phyloP scores from a whole-genome alignment of 2,888 invertebrate genomes.

The Acrobasis repandana region DNA sequence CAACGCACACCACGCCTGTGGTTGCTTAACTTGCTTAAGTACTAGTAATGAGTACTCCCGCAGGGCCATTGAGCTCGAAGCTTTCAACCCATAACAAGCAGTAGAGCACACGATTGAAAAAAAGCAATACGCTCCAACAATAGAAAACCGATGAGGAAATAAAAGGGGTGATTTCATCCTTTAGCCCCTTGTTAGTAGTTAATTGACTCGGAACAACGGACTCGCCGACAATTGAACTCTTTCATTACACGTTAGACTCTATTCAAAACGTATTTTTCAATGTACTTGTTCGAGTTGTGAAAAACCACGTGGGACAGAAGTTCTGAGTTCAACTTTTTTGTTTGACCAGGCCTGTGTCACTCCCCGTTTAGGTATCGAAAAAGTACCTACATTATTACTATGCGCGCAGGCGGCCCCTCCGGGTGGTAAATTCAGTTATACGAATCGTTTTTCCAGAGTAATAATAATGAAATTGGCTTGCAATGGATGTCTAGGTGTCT shows the following conservation, averaged over 20 bases:
- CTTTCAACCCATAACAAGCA: neutral
- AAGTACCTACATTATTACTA: too few species aligned
- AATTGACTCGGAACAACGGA: conserved; percentile 43
- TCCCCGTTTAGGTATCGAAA: too few species aligned
- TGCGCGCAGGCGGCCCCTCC: too few species aligned
- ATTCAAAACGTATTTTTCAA: conserved; percentile 19
- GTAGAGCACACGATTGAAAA: neutral
- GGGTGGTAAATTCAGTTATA: too few species aligned
- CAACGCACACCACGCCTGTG: too few species aligned
- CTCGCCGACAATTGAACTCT: conserved; percentile 38
- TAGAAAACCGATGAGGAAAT: conserved; percentile 19
- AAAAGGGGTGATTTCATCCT: conserved; percentile 36
- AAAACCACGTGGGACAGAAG: neutral
- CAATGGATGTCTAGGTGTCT: too few species aligned
- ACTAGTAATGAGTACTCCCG: too few species aligned
- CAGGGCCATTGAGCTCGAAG: too few species aligned
- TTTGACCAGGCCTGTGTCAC: too few species aligned
- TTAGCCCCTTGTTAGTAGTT: conserved; percentile 32
- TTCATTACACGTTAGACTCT: conserved; percentile 25
- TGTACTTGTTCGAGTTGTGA: neutral
- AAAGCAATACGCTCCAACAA: conserved; percentile 15
- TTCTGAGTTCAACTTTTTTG: neutral
- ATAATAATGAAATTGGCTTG: too few species aligned
- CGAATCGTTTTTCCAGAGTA: too few species aligned
- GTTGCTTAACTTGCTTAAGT: too few species aligned